Conservation (phyloP, 1,140 invertebrate genomes). For the Acromyrmex echinatior region DNA sequence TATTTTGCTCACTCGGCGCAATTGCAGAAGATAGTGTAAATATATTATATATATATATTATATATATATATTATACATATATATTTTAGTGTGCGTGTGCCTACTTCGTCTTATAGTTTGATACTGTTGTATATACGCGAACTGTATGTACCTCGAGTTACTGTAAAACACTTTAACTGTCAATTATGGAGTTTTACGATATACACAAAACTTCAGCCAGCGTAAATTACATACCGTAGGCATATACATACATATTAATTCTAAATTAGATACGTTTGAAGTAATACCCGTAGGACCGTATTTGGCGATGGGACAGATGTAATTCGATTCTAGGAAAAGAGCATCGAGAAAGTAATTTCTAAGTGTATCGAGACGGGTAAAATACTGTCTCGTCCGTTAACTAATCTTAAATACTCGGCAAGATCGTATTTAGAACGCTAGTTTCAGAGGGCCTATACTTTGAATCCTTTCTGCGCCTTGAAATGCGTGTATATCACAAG, state of each 20-base stretch:
- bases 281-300: conserved; percentile 69
- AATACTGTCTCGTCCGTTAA: conserved; percentile 68
- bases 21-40: conserved; percentile 35
- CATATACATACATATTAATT: conserved; percentile 64
- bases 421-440: background rate
- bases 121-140: conserved; percentile 71
- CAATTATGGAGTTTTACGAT: conserved; percentile 76
- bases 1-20: conserved; percentile 46
- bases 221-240: conserved; percentile 40
- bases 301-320: conserved; percentile 37
- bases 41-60: conserved; percentile 40
- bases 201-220: conserved; percentile 66
- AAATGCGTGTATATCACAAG: background rate
- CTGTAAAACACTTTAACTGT: conserved; percentile 72
- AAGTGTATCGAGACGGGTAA: conserved; percentile 61
- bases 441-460: background rate
- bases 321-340: background rate
- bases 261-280: conserved; percentile 77
- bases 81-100: conserved; percentile 72
- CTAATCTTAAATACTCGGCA: background rate
- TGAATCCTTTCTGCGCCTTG: background rate
- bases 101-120: conserved; percentile 69
- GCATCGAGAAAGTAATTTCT: background rate
- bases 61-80: conserved; percentile 54
- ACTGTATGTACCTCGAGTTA: conserved; percentile 71